Conservation (phyloP, 2,113 vertebrate genomes). For the Oryzias curvinotus region DNA sequence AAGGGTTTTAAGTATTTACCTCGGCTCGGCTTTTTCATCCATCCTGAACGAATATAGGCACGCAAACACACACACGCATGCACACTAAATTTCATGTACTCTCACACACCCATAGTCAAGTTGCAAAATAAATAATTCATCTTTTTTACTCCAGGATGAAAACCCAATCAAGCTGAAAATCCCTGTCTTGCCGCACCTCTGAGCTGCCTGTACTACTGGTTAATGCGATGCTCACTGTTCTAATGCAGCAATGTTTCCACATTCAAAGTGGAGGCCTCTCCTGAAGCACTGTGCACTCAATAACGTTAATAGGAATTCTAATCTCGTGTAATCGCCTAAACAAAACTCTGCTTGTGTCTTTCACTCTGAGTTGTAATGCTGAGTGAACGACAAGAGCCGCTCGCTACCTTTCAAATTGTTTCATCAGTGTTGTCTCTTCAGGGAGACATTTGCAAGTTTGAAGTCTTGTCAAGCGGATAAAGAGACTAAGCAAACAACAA, state of each 20-base stretch:
- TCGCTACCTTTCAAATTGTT: slow-evolving; percentile 66
- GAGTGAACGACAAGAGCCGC: slow-evolving; percentile 47
- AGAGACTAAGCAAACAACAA: slow-evolving; percentile 67
- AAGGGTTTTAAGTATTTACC: slow-evolving; percentile 75
- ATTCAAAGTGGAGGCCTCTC: slow-evolving; percentile 56
- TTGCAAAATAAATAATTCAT: slow-evolving; percentile 86
- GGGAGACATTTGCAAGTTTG: slow-evolving; percentile 55
- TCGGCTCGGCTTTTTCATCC: slow-evolving; percentile 62
- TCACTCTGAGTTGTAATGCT: slow-evolving; percentile 48
- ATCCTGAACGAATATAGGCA: slow-evolving; percentile 22
- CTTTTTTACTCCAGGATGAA: slow-evolving; percentile 82
- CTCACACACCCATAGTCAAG: slow-evolving; percentile 58
- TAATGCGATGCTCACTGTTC: slow-evolving; percentile 78
- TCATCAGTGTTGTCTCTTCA: slow-evolving; percentile 60
- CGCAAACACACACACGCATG: slow-evolving; percentile 32
- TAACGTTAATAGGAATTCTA: slow-evolving; percentile 64
- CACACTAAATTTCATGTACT: slow-evolving; percentile 24
- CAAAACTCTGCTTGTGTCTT: slow-evolving; percentile 55
- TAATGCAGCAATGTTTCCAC: slow-evolving; percentile 74
- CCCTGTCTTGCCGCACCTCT: slow-evolving; percentile 82
- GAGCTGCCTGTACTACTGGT: slow-evolving; percentile 83
- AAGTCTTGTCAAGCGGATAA: slow-evolving; percentile 71
- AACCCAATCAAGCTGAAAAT: slow-evolving; percentile 91
- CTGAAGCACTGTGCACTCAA: slow-evolving; percentile 46
- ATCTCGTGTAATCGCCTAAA: slow-evolving; percentile 73